Evolutionary conservation across 2,113 vertebrate genomes (phyloP), one percentile per base, ranked within the genome.

Genomic region (Nanger granti): DNA sequence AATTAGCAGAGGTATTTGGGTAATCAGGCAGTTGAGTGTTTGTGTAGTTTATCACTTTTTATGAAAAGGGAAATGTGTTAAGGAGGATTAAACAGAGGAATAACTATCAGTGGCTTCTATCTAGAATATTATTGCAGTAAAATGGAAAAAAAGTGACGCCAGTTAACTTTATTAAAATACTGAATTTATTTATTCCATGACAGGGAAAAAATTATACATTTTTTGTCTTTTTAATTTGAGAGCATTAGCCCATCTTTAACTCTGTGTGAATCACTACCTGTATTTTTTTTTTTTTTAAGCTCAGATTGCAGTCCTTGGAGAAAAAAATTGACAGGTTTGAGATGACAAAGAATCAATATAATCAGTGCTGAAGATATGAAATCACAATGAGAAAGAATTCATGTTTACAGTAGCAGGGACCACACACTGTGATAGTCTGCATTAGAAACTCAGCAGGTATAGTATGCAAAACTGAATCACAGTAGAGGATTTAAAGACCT

Each of bases 401-500:
- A 91, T 99, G 98, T 99, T 99, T 99, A 99, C 96, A 98, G 98
- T 98, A 98, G 87, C 82, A 89, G 57, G 44, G 98, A 98, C 98
- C 98, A 98, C 98, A 99, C 98, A 98, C 98, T 98, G 98, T 94
- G 98, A 98, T 96, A 96, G 98, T 98, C 98, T 98, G 98, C 98
- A 98, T 99, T 98, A 98, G 98, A 98, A 98, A 97, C 98, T 94
- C 99, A 99, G 98, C 98, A 98, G 98, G 98, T 95, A 59, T 54
- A 91, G 84, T 94, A 82, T 96, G 98, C 98, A 98, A 98, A 98
- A 96, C 97, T 98, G 91, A 87, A 98, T 96, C 98, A 80, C 97
- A 98, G 98, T 94, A 93, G 94, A 87, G 93, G 96, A 97, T 98
- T 97, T 91, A 88, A 96, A 90, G 85, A 94, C 95, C 97, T 98